These are phyloP conservation scores for Oryzias dopingdopingensis DNA, from an alignment of 2,797 vertebrate species.

Conservation along the genomic window DNA sequence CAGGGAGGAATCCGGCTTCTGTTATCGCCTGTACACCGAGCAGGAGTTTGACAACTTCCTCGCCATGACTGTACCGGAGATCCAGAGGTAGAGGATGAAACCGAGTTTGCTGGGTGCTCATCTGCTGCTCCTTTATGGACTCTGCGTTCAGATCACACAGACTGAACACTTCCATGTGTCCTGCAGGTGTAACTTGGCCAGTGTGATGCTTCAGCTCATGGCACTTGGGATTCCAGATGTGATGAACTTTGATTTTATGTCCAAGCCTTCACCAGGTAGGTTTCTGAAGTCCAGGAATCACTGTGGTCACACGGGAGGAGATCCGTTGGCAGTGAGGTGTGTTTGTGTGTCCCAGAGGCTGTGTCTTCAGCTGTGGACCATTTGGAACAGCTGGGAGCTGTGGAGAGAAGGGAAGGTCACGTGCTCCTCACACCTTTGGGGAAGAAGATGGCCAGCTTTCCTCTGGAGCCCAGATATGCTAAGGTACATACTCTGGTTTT, in stretches of 20 bases:
- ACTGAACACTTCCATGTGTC: constrained; percentile 21
- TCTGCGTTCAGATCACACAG: constrained; percentile 29
- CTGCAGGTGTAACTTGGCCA: constrained; percentile 89
- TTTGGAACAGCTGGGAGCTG: constrained; percentile 88
- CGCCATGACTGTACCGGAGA: constrained; percentile 91
- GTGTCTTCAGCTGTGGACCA: constrained; percentile 86
- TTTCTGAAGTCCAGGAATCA: not conserved
- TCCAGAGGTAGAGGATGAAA: constrained; percentile 85
- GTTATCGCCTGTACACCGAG: constrained; percentile 95
- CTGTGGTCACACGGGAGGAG: not conserved
- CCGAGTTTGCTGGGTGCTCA: not conserved
- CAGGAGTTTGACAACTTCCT: constrained; percentile 89
- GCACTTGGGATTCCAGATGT: constrained; percentile 90
- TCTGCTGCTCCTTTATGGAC: not conserved
- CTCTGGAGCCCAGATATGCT: constrained; percentile 91
- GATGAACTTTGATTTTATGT: constrained; percentile 97
- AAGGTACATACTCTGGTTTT: constrained; percentile 81
- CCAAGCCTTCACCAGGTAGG: constrained; percentile 93
- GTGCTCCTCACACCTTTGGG: constrained; percentile 86
- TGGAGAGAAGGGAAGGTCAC: constrained; percentile 84
- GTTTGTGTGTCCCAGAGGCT: constrained; percentile 78
- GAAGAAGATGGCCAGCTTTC: constrained; percentile 95
- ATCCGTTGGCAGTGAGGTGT: not conserved
- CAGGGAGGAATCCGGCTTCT: constrained; percentile 86
- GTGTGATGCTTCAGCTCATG: constrained; percentile 92